These are phyloP conservation scores for Melospiza melodia DNA, from an alignment of 2,113 vertebrate species.

Conservation along the genomic window DNA sequence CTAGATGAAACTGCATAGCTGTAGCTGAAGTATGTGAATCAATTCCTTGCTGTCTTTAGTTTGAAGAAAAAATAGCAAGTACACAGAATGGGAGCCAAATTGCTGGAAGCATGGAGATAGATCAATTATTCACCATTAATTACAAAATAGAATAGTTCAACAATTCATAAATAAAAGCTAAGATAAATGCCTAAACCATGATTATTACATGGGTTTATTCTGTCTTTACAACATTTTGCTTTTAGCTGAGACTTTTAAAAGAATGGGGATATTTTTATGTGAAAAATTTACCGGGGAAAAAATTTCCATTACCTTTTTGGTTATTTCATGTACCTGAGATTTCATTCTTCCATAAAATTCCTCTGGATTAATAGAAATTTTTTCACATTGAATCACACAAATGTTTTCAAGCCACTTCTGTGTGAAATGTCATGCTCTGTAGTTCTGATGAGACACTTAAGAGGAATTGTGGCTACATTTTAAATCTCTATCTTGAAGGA, in stretches of 20 bases:
- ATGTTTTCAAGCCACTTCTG: background rate
- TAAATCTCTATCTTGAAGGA: background rate
- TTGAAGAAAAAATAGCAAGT: background rate
- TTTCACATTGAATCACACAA: background rate
- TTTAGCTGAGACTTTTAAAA: background rate
- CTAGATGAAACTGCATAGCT: background rate
- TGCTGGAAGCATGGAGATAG: background rate
- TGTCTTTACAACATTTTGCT: background rate
- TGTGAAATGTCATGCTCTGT: background rate
- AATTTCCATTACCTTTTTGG: background rate
- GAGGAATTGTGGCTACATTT: background rate
- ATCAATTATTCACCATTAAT: constrained; percentile 1
- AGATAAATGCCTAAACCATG: background rate
- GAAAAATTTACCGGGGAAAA: background rate
- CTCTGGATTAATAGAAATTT: background rate
- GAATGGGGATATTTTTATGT: background rate
- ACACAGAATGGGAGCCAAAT: background rate
- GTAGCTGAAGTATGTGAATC: background rate
- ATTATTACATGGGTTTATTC: background rate
- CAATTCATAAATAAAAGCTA: background rate
- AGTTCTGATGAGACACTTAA: background rate
- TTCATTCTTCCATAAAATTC: constrained; percentile 3
- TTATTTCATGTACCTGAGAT: background rate
- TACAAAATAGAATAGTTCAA: background rate
- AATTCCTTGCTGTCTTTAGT: background rate